phyloP scores from a whole-genome alignment of 1,140 invertebrate species.

The Bombus polaris region DNA sequence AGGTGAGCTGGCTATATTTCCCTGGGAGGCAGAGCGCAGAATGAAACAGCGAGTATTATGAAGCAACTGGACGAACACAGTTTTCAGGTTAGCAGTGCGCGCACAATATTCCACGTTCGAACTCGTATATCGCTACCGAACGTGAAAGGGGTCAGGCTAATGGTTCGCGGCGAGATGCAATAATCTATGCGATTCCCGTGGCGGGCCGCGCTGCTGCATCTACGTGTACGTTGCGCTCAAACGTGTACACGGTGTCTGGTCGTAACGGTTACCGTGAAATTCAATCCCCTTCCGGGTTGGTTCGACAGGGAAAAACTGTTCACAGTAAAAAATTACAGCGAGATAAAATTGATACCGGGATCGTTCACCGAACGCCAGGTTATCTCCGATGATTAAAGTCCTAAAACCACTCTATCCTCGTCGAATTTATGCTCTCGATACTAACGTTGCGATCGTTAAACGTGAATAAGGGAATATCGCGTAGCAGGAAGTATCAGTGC shows the following conservation, averaged over 20 bases:
- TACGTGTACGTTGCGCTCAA: neutral
- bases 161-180: conserved; percentile 68
- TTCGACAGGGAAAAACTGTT: neutral
- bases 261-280: conserved; percentile 34
- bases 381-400: neutral
- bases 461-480: neutral
- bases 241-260: neutral
- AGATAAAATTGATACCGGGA: neutral
- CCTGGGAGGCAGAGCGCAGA: no score
- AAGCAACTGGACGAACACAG: conserved; percentile 7
- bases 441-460: neutral
- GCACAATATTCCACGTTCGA: conserved; percentile 33
- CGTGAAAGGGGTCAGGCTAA: conserved; percentile 66
- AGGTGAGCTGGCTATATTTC: no score
- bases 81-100: conserved; percentile 33
- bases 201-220: neutral
- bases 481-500: neutral
- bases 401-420: neutral
- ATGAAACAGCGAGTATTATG: neutral
- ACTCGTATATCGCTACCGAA: conserved; percentile 55
- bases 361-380: neutral
- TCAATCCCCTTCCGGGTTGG: conserved; percentile 20
- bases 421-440: neutral
- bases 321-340: neutral
- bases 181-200: conserved; percentile 69